Evolutionary conservation across 1,140 invertebrate genomes (phyloP), one percentile per base, ranked within the genome.

Genomic region (Nasonia longicornis): DNA sequence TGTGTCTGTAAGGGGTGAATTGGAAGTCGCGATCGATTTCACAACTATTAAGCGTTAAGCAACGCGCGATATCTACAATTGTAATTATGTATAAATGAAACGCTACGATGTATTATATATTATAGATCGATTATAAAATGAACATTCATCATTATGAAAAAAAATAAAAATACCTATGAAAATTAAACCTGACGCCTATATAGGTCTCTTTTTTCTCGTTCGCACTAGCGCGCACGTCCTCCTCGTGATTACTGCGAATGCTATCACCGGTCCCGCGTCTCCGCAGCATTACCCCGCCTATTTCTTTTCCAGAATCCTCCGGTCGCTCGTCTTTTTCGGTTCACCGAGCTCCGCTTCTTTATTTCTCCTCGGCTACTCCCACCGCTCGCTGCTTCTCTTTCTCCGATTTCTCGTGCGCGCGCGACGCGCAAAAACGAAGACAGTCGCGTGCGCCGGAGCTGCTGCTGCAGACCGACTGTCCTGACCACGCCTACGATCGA

Each of bases 101-200:
- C 87, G 89, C 89, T 91, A 91, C 88, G 88, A 90, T 91, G 90
- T 91, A 83, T 83, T 83, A 83, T 83, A 91, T 91, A 91, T 91
- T 91, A 91, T 91, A 91, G 89, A 91, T 90, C 89, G 88, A 91
- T 90, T 90, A 91, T 90, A 89, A 90, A 82, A 89, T 85, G 86
- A 90, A 90, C 89, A 89, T 87, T 89, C 89, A 91, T 90, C 87
- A 91, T 89, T 90, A 90, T 88, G 85, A 90, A 83, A 63, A 73
- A 73, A 48, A 79, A 82, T 79, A 67, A 64, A 82, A 91, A 88
- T 89, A 90, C 84, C 87, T 89, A 90, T 89, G 84, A 86, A 90
- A 90, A 87, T 86, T 86, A 87, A 84, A 81, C 48, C 79, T 83
- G 78, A 80, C 84, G 81, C 79, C n/a, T 81, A 31, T 26, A 66